A percentile compares a stretch with the other conserved stretches of the same genome.
These are phyloP conservation scores for Lepidothrix coronata DNA, from an alignment of 2,113 vertebrate species.

Conservation along the genomic window DNA sequence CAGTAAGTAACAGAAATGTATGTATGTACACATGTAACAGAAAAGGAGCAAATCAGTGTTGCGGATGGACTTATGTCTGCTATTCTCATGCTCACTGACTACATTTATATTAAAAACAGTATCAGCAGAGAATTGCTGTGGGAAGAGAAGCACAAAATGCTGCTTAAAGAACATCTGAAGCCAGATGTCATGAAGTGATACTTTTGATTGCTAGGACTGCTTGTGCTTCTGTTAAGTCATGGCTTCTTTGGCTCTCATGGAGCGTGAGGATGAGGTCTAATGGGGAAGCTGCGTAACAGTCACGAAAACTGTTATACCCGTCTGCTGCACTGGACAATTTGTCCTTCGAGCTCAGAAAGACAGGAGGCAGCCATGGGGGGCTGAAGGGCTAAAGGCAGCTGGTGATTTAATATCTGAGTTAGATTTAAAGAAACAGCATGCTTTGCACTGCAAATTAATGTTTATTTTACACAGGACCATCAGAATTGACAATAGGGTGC, in stretches of 20 bases:
- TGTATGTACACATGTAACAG: background rate
- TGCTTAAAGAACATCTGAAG: background rate
- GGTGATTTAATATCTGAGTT: slow-evolving; percentile 35
- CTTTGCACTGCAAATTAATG: slow-evolving; percentile 28
- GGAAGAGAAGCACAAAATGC: background rate
- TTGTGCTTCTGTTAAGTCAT: slow-evolving; percentile 3
- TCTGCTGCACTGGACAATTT: background rate
- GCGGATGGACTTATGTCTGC: background rate
- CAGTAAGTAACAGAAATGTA: background rate
- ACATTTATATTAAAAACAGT: background rate
- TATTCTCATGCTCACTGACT: background rate
- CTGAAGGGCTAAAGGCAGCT: slow-evolving; percentile 16
- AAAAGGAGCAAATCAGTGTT: background rate
- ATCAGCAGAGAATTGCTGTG: background rate
- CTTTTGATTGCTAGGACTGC: background rate
- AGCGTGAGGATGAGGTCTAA: background rate
- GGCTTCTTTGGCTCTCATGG: background rate
- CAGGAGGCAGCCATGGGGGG: background rate
- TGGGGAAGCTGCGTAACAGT: background rate
- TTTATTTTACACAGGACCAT: slow-evolving; percentile 55
- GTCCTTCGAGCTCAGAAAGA: background rate
- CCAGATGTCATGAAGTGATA: background rate
- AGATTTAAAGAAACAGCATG: slow-evolving; percentile 1
- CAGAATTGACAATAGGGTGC: background rate
- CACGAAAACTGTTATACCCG: background rate